These are phyloP conservation scores for Smutsia gigantea DNA, from an alignment of 2,797 vertebrate species.

Conservation along the genomic window DNA sequence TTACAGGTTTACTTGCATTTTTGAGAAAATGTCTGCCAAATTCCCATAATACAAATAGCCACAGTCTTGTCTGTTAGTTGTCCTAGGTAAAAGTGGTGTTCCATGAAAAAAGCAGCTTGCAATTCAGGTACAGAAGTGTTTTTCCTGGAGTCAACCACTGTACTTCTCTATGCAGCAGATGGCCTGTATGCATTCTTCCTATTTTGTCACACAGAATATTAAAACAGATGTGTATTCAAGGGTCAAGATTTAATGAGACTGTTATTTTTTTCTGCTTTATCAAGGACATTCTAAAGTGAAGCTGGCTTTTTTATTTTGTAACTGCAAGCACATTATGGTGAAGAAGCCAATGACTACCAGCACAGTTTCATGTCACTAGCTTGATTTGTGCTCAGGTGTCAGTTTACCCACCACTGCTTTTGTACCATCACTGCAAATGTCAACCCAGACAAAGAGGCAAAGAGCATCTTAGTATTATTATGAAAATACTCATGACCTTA, in stretches of 20 bases:
- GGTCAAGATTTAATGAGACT: conserved; percentile 1
- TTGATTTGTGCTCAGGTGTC: not conserved
- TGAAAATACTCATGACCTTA: not conserved
- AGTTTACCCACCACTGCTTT: not conserved
- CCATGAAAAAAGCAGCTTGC: not conserved
- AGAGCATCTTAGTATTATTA: not conserved
- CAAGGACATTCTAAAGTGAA: not conserved
- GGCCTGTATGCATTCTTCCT: not conserved
- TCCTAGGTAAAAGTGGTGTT: not conserved
- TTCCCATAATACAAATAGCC: not conserved
- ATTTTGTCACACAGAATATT: not conserved
- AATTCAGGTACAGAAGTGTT: not conserved
- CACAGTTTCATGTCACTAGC: not conserved
- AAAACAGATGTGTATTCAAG: not conserved
- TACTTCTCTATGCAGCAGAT: not conserved
- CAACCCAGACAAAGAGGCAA: not conserved
- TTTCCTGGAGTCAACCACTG: not conserved
- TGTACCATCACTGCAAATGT: not conserved
- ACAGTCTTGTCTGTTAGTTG: not conserved
- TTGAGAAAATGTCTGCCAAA: not conserved
- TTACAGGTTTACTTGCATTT: not conserved
- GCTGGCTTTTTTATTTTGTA: not conserved
- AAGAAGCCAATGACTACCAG: not conserved
- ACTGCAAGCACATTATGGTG: not conserved
- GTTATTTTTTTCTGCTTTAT: not conserved